phyloP scores from a whole-genome alignment of 37 sponge, comb jelly and placozoan species.

The Chondrilla cf. caribensis region DNA sequence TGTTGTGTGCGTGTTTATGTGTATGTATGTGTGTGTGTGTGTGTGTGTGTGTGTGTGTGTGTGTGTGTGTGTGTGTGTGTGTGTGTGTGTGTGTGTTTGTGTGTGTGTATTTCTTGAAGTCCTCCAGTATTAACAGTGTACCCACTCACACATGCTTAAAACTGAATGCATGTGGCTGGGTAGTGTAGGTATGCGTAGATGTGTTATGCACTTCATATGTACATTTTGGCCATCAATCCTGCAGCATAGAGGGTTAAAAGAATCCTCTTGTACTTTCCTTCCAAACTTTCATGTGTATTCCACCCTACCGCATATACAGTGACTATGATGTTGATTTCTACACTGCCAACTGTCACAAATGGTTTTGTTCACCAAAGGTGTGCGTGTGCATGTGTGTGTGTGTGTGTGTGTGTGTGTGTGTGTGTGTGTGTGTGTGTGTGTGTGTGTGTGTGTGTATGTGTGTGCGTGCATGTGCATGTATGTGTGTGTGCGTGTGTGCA shows the following conservation, averaged over 20 bases:
- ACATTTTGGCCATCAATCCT: no score
- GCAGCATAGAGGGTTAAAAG: no score
- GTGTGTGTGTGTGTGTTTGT: background rate
- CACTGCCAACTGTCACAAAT: constrained; percentile 80
- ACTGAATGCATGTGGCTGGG: no score
- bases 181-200: no score
- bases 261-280: no score
- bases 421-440: background rate
- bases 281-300: no score
- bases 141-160: no score
- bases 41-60: background rate
- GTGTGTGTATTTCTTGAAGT: background rate
- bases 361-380: constrained; percentile 84
- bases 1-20: background rate
- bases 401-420: background rate
- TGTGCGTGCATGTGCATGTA: background rate
- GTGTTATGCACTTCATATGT: no score
- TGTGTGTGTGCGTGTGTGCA: background rate
- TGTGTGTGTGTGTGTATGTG: constrained; percentile 2
- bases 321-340: constrained; percentile 83
- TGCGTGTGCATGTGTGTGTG: background rate
- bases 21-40: no score
- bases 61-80: background rate
- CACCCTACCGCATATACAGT: no score
- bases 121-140: no score